Conservation (phyloP, 1,140 invertebrate species). For the Holotrichia oblita region DNA sequence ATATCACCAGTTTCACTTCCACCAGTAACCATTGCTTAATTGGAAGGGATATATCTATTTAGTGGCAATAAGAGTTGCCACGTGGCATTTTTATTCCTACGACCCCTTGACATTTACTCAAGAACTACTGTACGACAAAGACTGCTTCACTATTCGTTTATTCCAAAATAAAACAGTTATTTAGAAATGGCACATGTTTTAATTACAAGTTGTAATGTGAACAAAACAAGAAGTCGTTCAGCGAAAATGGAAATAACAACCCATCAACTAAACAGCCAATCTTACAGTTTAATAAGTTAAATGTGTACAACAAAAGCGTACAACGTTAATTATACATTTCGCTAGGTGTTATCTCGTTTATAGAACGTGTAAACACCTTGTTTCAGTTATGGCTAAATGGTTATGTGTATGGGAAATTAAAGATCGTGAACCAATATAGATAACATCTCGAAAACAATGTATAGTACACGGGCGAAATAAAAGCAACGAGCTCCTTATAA, state of each 20-base stretch:
- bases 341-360: conserved; percentile 39
- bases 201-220: too few relatives aligned
- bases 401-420: conserved; percentile 40
- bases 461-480: conserved; percentile 15
- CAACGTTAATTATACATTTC: conserved; percentile 37
- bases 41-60: too few relatives aligned
- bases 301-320: conserved; percentile 26
- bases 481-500: conserved; percentile 36
- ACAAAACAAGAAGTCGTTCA: not conserved
- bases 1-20: too few relatives aligned
- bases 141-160: too few relatives aligned
- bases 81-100: too few relatives aligned
- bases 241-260: not conserved
- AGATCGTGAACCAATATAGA: conserved; percentile 36
- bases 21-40: too few relatives aligned
- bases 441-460: conserved; percentile 39
- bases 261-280: not conserved
- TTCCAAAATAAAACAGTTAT: too few relatives aligned
- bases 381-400: conserved; percentile 40
- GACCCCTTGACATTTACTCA: too few relatives aligned
- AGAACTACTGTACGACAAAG: too few relatives aligned
- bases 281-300: conserved; percentile 24
- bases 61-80: too few relatives aligned
- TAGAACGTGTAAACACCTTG: conserved; percentile 39
- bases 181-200: too few relatives aligned